These are phyloP conservation scores for Distichodus sexfasciatus DNA, from an alignment of 2,797 vertebrate genomes.

Conservation along the genomic window DNA sequence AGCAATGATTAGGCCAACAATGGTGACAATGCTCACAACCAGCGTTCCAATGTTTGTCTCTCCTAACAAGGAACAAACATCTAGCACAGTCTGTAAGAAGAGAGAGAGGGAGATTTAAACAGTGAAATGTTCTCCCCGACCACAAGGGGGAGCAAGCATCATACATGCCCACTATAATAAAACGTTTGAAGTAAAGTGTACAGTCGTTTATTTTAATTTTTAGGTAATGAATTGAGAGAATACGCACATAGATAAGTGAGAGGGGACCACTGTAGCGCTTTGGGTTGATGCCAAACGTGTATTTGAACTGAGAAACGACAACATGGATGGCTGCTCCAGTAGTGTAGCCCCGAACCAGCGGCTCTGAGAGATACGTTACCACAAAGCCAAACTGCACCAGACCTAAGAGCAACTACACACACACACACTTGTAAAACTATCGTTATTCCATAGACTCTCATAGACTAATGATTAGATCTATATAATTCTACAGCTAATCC, in stretches of 20 bases:
- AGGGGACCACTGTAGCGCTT: slow-evolving; percentile 74
- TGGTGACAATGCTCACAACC: slow-evolving; percentile 81
- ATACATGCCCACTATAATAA: slow-evolving; percentile 34
- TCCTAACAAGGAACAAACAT: slow-evolving; percentile 78
- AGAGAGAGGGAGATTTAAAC: slow-evolving; percentile 1
- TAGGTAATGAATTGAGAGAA: neutral
- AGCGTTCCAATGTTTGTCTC: slow-evolving; percentile 79
- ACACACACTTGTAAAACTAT: slow-evolving; percentile 26
- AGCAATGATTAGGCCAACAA: slow-evolving; percentile 72
- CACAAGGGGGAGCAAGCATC: slow-evolving; percentile 55
- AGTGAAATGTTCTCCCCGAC: neutral
- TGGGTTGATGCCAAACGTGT: slow-evolving; percentile 80
- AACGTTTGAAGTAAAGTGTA: neutral
- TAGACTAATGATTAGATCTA: neutral
- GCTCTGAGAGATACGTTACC: slow-evolving; percentile 94
- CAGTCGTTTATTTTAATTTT: neutral
- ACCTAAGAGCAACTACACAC: slow-evolving; percentile 69
- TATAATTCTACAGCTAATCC: neutral
- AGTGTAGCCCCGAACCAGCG: slow-evolving; percentile 87
- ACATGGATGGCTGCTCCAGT: slow-evolving; percentile 86
- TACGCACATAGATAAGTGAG: slow-evolving; percentile 71
- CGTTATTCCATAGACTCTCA: neutral
- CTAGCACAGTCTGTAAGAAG: slow-evolving; percentile 76
- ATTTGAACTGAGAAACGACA: slow-evolving; percentile 91
- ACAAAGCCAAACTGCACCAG: slow-evolving; percentile 89